Evolutionary conservation across 2,113 vertebrate genomes (phyloP), one percentile per base, ranked within the genome.

Genomic region (Chascanopsetta lugubris): DNA sequence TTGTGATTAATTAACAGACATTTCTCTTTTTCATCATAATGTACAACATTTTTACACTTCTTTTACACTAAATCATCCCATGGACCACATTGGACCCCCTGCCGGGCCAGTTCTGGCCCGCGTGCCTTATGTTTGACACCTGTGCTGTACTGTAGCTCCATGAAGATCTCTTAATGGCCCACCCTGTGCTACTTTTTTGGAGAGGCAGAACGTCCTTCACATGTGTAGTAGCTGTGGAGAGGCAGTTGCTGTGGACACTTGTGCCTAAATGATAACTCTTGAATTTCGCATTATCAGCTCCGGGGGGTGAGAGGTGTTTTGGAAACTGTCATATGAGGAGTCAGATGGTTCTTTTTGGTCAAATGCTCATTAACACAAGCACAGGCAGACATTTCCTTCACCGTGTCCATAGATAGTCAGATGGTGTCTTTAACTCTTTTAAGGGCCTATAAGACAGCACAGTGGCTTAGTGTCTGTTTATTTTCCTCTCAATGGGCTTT

Each of bases 211-310:
- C 60, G 83, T 81, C 81, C 86, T 85, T 38, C 55, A 84, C 58
- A 9, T 54, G 77, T 79, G 73, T 85, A 87, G 82, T 80, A 85
- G 80, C 74, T 72, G 70, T 79, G 34, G 72, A 88, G 85, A 85
- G 85, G 72, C 80, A 74, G 86, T 90, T 83, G 87, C 89, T 77
- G 80, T 74, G 74, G 87, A 87, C 86, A 85, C 88, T 91, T 89
- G 83, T 89, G 85, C 69, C 82, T 77, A 80, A 83, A 85, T 75
- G 88, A 92, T 88, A 87, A 92, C 88, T 90, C 88, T 83, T 72
- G 84, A 91, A 87, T 90, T 88, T 84, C 88, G 76, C 82, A 75
- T 90, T 83, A 90, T 87, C 85, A 84, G 89, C 90, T 90, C 84
- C 59, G 72, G 83, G 78, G n/a, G 88, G 85, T 90, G 83, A 68